Evolutionary conservation across 2,888 invertebrate genomes (phyloP).

Genomic region (Volucella bombylans): DNA sequence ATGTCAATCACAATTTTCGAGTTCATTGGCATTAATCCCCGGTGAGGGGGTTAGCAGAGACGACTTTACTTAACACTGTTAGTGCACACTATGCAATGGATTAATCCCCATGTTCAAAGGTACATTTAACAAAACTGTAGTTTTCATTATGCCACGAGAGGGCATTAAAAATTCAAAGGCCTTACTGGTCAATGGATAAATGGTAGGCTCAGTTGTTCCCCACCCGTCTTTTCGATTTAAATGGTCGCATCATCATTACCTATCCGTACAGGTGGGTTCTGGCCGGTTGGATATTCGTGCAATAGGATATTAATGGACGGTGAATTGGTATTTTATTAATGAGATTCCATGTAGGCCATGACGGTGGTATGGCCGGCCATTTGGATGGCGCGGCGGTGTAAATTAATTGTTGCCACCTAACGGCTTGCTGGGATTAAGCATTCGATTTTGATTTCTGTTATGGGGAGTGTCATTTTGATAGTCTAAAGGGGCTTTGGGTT

Average conservation of each 20-base stretch:
- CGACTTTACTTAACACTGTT: background rate
- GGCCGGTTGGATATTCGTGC: slow-evolving; percentile 33
- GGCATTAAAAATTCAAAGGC: slow-evolving; percentile 63
- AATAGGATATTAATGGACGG: slow-evolving; percentile 54
- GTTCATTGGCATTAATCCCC: slow-evolving; percentile 58
- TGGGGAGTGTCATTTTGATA: slow-evolving; percentile 21
- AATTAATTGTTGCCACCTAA: slow-evolving; percentile 68
- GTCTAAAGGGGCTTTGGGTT: background rate
- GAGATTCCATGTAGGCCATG: slow-evolving; percentile 55
- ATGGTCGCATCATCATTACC: slow-evolving; percentile 61
- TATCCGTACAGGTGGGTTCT: slow-evolving; percentile 22
- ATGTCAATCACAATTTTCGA: slow-evolving; percentile 59
- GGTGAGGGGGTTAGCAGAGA: background rate
- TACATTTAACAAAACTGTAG: slow-evolving; percentile 31
- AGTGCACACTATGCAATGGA: slow-evolving; percentile 27
- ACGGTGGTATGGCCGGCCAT: background rate
- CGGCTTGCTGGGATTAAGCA: slow-evolving; percentile 47
- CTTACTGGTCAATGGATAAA: background rate
- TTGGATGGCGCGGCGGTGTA: slow-evolving; percentile 12
- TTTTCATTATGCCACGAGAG: slow-evolving; percentile 61
- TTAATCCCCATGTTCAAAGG: slow-evolving; percentile 39
- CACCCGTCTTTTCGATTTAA: slow-evolving; percentile 47
- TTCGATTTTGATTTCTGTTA: slow-evolving; percentile 44
- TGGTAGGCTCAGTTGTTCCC: background rate
- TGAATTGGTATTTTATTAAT: slow-evolving; percentile 65